Percentiles rank a stretch among this genome's conserved stretches.
These are phyloP conservation scores for Gasteruption jaculator DNA, from an alignment of 2,888 invertebrate species.

Conservation along the genomic window DNA sequence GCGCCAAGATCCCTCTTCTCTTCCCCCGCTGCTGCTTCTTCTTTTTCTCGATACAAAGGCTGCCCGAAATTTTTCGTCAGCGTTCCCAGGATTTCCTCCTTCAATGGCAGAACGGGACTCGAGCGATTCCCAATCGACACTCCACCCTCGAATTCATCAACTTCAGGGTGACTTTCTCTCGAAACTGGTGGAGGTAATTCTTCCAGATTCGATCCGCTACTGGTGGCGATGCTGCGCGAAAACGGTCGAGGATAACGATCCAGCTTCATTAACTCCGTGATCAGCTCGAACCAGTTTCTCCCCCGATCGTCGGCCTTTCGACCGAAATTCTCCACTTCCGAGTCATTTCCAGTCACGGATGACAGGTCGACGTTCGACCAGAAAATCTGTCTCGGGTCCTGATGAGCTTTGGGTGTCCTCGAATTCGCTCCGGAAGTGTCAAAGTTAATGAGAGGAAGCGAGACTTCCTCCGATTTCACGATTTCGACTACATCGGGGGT, in stretches of 20 bases:
- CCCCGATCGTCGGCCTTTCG: not conserved
- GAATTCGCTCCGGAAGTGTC: too few species aligned
- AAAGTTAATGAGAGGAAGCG: too few species aligned
- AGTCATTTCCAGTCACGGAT: not conserved
- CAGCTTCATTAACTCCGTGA: constrained; percentile 30
- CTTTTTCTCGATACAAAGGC: constrained; percentile 13
- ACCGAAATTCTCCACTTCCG: not conserved
- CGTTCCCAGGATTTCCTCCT: constrained; percentile 22
- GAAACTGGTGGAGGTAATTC: too few species aligned
- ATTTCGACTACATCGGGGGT: too few species aligned
- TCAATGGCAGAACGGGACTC: constrained; percentile 12
- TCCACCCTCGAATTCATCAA: not conserved
- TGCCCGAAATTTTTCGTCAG: constrained; percentile 25
- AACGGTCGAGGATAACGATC: constrained; percentile 28
- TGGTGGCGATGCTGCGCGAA: constrained; percentile 1
- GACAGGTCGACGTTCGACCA: too few species aligned
- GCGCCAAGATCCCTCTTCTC: constrained; percentile 1
- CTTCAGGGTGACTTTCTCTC: too few species aligned
- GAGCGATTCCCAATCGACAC: not conserved
- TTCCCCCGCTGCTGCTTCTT: constrained; percentile 5
- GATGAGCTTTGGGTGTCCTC: too few species aligned
- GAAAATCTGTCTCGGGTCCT: too few species aligned
- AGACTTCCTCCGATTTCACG: too few species aligned
- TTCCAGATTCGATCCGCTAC: not conserved
- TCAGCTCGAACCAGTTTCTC: constrained; percentile 18